phyloP scores from a whole-genome alignment of 1,140 invertebrate species.

The Rhopalosiphum padi region DNA sequence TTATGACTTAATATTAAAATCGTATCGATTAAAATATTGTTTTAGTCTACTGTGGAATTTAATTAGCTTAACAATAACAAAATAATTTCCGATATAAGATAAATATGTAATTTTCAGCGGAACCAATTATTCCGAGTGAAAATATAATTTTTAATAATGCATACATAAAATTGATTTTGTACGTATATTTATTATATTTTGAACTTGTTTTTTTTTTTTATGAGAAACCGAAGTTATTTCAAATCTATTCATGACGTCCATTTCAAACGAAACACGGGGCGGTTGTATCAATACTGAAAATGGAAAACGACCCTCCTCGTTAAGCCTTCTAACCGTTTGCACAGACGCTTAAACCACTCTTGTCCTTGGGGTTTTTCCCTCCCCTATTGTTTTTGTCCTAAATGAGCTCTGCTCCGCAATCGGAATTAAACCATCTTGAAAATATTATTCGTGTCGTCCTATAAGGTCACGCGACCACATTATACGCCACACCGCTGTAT shows the following conservation, averaged over 20 bases:
- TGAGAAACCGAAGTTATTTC: background rate
- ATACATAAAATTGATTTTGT: background rate
- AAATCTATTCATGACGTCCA: background rate
- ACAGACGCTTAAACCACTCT: background rate
- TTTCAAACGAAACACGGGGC: background rate
- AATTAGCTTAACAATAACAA: background rate
- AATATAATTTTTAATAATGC: background rate
- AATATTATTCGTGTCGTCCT: background rate
- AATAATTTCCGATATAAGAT: background rate
- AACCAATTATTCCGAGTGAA: background rate
- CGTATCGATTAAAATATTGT: background rate
- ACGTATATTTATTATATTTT: background rate
- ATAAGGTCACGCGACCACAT: background rate
- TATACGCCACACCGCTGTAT: background rate
- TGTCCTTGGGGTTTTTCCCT: background rate
- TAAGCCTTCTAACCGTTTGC: background rate
- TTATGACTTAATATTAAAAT: background rate
- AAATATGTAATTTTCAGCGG: background rate
- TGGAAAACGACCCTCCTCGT: background rate
- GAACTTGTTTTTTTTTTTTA: background rate
- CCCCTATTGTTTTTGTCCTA: background rate
- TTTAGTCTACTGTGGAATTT: background rate
- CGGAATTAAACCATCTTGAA: constrained; percentile 26
- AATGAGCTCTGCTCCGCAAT: background rate
- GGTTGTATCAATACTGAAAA: constrained; percentile 19